Percentiles rank a stretch among this genome's conserved stretches.
phyloP scores from a whole-genome alignment of 2,113 vertebrate species.

The Poicephalus meyeri region DNA sequence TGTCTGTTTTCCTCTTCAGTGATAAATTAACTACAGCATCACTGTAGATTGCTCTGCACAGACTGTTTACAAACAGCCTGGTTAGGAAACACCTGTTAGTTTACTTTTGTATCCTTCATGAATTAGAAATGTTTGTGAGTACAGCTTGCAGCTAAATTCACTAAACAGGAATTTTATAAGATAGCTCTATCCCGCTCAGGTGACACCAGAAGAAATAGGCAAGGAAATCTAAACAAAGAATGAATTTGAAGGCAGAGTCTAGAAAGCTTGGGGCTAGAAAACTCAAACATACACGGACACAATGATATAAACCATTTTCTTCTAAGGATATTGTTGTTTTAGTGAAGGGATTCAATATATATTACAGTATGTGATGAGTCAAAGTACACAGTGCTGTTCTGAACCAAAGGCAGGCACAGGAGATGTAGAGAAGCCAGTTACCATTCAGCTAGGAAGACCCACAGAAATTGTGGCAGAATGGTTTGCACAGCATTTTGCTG shows the following conservation, averaged over 20 bases:
- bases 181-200: background rate
- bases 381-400: background rate
- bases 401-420: background rate
- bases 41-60: background rate
- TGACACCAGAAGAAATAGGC: background rate
- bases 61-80: background rate
- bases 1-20: background rate
- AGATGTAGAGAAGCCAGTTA: background rate
- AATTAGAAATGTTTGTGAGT: background rate
- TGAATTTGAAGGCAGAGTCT: background rate
- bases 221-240: conserved; percentile 6
- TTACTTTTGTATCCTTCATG: background rate
- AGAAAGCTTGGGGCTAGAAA: background rate
- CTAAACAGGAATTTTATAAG: background rate
- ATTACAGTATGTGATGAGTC: background rate
- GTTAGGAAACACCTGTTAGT: conserved; percentile 6
- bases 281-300: background rate
- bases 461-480: background rate
- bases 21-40: background rate
- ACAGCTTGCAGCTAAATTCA: background rate
- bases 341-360: background rate
- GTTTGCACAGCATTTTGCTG: background rate
- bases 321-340: background rate
- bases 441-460: background rate
- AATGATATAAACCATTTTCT: background rate